Base-by-base conservation (phyloP, 2,113 vertebrate genomes). In the Apeltes quadracus region DNA sequence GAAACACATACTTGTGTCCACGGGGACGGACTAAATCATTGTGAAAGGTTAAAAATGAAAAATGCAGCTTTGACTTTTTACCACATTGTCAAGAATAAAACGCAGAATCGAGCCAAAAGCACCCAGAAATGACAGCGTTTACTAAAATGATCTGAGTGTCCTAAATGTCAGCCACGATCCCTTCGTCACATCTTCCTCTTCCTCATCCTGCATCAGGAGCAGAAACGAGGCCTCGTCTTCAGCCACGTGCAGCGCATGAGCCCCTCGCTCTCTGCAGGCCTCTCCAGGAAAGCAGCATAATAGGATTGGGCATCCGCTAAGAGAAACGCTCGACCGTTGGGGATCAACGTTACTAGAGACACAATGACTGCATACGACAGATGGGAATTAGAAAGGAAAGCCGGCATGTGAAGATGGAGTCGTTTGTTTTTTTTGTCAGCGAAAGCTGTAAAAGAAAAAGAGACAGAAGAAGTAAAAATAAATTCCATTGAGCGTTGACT, bases 231-330 rank as follows among this genome's bases (percentile, higher is more conserved):
- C 20, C 38, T 61, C 59, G 54, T 69, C 51, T 55, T 18, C n/a
- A 55, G 16, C 9, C 69, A 48, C 39, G 38, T 70, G 44, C 12
- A 14, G 16, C 63, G 67, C 41, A 59, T 46, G 57, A 56, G 43
- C 41, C 50, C 43, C 53, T 41, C 14, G 14, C 9, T 63, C 65
- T 79, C 79, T 82, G 82, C 77, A 57, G 34, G 81, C 58, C 74
- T 87, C 90, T 83, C 79, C 72, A 83, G 81, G 84, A 87, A 88
- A 82, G 56, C 62, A 67, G 79, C 9, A 7, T 79, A 85, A 91
- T 83, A 79, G 87, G 85, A 91, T 80, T 75, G 46, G 69, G 41
- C 77, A 68, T 81, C 78, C 74, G 86, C 79, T 80, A 84, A 76
- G 66, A 83, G 7, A 72, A 66, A 46, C n/a, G 18, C 12, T 46